phyloP scores from a whole-genome alignment of 2,888 invertebrate species.

The Bruchidius siliquastri region DNA sequence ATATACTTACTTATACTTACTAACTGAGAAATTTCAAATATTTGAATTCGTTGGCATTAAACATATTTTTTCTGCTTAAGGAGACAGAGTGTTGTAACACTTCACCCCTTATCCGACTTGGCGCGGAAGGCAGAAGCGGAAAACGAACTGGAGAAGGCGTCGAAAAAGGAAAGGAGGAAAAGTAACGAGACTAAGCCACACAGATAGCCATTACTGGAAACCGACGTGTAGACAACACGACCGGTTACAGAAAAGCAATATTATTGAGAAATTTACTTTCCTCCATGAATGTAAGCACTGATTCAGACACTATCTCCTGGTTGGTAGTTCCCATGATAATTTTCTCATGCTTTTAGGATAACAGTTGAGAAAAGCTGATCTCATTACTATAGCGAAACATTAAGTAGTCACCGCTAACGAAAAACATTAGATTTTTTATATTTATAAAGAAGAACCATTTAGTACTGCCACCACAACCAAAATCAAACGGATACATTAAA shows the following conservation, averaged over 20 bases:
- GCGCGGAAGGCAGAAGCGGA: background rate
- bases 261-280: background rate
- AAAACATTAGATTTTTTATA: no score
- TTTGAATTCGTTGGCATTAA: no score
- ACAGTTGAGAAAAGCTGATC: no score
- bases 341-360: no score
- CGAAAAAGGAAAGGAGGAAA: background rate
- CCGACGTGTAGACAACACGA: background rate
- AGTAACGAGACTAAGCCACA: background rate
- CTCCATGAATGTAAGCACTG: background rate
- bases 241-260: background rate
- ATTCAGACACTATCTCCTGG: background rate
- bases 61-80: conserved; percentile 13
- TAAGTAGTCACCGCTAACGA: no score
- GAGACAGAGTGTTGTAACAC: conserved; percentile 45
- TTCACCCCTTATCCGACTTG: conserved; percentile 34
- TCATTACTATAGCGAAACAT: no score
- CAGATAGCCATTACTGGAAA: background rate
- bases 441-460: no score
- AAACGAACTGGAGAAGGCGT: background rate
- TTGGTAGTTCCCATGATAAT: no score
- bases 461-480: no score
- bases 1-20: no score
- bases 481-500: no score
- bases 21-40: no score